These are phyloP conservation scores for Threskiornis aethiopicus DNA, from an alignment of 2,797 vertebrate species.

Conservation along the genomic window DNA sequence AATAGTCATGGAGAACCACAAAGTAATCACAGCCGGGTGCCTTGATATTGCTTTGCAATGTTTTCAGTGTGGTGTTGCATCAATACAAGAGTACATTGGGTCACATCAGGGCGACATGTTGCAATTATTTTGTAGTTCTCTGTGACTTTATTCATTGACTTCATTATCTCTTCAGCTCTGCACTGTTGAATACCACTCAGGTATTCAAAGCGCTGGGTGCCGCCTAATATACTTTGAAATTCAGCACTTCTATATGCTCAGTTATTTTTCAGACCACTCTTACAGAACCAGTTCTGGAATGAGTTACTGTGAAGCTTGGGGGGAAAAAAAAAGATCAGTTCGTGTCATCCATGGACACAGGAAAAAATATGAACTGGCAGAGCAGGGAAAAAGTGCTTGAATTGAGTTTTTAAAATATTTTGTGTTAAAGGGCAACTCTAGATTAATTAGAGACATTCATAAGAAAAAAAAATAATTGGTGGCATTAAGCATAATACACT, in stretches of 20 bases:
- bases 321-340: neutral
- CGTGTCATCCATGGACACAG: neutral
- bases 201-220: neutral
- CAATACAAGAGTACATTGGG: neutral
- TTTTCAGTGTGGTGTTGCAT: neutral
- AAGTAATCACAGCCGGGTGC: neutral
- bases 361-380: neutral
- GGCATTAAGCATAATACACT: neutral
- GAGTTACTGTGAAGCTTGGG: neutral
- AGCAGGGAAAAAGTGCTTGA: neutral
- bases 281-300: neutral
- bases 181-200: neutral
- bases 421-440: neutral
- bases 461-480: neutral
- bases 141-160: neutral
- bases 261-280: neutral
- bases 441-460: neutral
- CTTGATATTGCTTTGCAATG: neutral
- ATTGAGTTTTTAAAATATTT: neutral
- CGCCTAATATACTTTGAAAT: neutral
- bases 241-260: neutral
- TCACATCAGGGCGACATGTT: neutral
- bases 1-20: neutral
- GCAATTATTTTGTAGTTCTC: neutral
- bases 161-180: neutral